Conservation (phyloP, 2,888 invertebrate species). For the Drosophila macrospina region DNA sequence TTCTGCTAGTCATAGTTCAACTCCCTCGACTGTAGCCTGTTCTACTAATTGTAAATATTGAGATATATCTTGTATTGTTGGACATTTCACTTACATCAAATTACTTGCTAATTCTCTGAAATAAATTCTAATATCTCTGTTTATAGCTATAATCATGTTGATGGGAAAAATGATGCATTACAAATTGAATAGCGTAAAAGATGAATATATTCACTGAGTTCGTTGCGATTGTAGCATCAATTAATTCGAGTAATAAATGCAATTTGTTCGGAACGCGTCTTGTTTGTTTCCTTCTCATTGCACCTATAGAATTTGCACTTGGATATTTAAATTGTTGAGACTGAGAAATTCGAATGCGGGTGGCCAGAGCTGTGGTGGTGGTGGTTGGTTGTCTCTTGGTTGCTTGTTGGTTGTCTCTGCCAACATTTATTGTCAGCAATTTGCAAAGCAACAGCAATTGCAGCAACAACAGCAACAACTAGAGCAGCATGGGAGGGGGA, state of each 20-base stretch:
- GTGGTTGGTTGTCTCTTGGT: not conserved
- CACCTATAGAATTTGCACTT: conserved; percentile 70
- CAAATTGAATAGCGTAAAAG: too few relatives aligned
- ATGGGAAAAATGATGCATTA: too few relatives aligned
- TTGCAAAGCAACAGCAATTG: conserved; percentile 73
- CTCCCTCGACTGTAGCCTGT: too few relatives aligned
- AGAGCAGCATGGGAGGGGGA: conserved; percentile 8
- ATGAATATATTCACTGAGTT: not conserved
- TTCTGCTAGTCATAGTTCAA: too few relatives aligned
- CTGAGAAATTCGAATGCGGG: conserved; percentile 43
- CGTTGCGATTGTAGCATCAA: conserved; percentile 47
- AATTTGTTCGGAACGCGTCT: conserved; percentile 31
- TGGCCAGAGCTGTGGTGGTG: conserved; percentile 19
- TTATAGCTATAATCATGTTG: too few relatives aligned
- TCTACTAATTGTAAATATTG: too few relatives aligned
- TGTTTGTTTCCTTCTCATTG: conserved; percentile 68
- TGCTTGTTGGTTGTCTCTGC: conserved; percentile 55
- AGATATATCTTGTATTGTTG: too few relatives aligned
- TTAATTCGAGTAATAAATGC: conserved; percentile 77
- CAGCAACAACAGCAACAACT: conserved; percentile 33
- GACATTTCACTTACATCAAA: too few relatives aligned
- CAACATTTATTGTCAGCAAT: conserved; percentile 81
- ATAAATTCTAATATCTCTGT: too few relatives aligned
- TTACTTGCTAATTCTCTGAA: too few relatives aligned
- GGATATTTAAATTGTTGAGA: conserved; percentile 65